Conservation (phyloP, 2,888 invertebrate genomes). For the Hemaris fuciformis region DNA sequence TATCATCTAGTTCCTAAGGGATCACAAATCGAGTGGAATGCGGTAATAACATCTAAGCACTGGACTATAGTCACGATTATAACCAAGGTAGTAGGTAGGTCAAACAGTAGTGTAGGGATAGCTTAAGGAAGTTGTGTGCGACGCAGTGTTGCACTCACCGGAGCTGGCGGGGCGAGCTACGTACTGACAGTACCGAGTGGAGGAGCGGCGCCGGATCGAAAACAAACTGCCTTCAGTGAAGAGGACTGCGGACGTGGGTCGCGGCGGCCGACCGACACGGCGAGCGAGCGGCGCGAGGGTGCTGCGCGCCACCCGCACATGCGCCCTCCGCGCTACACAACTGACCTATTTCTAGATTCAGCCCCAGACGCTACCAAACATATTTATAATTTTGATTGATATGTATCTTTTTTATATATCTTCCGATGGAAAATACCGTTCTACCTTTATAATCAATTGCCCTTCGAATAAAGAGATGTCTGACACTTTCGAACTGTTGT, state of each 20-base stretch:
- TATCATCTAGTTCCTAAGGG: conserved; percentile 66
- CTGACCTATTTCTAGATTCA: conserved; percentile 54
- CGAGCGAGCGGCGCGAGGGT: conserved; percentile 27
- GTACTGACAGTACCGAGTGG: conserved; percentile 43
- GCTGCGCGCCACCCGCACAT: conserved; percentile 42
- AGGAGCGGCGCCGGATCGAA: conserved; percentile 38
- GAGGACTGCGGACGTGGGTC: conserved; percentile 44
- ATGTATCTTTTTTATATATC: conserved; percentile 10
- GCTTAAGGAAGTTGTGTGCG: conserved; percentile 28
- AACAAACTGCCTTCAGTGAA: conserved; percentile 43
- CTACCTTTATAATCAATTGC: not conserved
- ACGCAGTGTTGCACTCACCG: conserved; percentile 54
- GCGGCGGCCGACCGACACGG: conserved; percentile 11
- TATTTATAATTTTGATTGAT: conserved; percentile 18
- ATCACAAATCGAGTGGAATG: conserved; percentile 47
- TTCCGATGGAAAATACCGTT: not conserved
- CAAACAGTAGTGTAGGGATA: conserved; percentile 38
- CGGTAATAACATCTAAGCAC: conserved; percentile 59
- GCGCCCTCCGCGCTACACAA: conserved; percentile 38
- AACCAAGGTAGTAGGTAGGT: conserved; percentile 38
- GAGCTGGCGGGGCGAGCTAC: conserved; percentile 44
- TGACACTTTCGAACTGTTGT: not conserved
- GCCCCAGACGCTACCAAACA: conserved; percentile 25
- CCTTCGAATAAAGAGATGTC: not conserved
- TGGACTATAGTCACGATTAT: conserved; percentile 52